These are phyloP conservation scores for Limanda limanda DNA, from an alignment of 2,113 vertebrate genomes.

Conservation along the genomic window DNA sequence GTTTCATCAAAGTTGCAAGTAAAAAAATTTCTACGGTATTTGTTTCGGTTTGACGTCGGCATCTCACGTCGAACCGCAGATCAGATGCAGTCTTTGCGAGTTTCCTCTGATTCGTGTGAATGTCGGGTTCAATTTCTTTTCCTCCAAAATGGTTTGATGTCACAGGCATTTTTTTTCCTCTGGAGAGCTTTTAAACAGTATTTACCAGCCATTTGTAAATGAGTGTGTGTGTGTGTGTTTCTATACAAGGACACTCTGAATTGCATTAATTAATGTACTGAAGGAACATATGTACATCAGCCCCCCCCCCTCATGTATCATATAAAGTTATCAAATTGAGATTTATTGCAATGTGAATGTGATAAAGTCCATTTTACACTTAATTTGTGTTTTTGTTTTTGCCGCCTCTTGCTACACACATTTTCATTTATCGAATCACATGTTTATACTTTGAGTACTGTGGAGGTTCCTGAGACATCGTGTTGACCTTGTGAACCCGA, in stretches of 20 bases:
- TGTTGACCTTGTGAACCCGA: no score
- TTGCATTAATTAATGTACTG: constrained; percentile 69
- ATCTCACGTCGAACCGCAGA: constrained; percentile 3
- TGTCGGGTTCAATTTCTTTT: background rate
- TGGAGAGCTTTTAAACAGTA: constrained; percentile 72
- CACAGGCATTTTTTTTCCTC: constrained; percentile 27
- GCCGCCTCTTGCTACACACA: no score
- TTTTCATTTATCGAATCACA: background rate
- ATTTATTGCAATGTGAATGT: constrained; percentile 84
- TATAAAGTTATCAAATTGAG: constrained; percentile 79
- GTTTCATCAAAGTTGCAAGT: no score
- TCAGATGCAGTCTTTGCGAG: constrained; percentile 24
- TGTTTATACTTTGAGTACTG: no score
- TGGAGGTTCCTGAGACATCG: no score
- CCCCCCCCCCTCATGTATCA: constrained; percentile 66
- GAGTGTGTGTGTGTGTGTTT: constrained; percentile 51
- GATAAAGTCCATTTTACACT: constrained; percentile 80
- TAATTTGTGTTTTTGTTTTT: constrained; percentile 24
- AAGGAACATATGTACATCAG: constrained; percentile 74
- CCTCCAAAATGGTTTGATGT: background rate
- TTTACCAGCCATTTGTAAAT: constrained; percentile 75
- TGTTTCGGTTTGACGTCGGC: background rate
- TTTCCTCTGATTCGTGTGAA: background rate
- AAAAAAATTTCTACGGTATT: background rate
- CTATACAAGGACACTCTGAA: constrained; percentile 71